These are phyloP conservation scores for Ceriagrion tenellum DNA, from an alignment of 2,888 invertebrate species.

Conservation along the genomic window DNA sequence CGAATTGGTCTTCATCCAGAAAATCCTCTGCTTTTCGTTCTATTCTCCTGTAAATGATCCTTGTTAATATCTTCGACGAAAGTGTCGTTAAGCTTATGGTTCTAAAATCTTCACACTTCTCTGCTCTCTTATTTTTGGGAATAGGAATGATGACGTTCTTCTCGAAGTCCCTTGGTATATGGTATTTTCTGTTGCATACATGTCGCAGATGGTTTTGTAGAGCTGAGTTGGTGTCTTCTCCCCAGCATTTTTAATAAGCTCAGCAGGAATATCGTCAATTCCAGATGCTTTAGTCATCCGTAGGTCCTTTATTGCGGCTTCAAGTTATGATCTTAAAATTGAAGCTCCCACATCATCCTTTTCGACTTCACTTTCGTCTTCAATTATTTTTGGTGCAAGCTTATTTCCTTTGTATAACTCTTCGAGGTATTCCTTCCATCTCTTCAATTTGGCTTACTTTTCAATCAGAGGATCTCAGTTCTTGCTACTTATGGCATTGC, in stretches of 20 bases:
- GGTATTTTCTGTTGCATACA: background rate
- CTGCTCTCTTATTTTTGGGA: background rate
- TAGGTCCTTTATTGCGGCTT: background rate
- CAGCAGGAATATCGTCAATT: too few relatives aligned
- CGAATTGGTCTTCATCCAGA: background rate
- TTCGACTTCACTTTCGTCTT: too few relatives aligned
- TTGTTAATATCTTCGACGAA: background rate
- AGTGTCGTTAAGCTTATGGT: background rate
- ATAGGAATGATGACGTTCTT: background rate
- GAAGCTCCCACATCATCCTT: background rate
- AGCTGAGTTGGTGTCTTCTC: too few relatives aligned
- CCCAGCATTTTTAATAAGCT: too few relatives aligned
- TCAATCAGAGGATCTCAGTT: too few relatives aligned
- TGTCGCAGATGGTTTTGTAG: too few relatives aligned
- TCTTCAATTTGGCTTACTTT: background rate
- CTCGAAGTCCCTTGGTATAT: background rate
- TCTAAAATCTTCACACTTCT: too few relatives aligned
- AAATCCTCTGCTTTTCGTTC: background rate
- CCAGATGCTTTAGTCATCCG: background rate
- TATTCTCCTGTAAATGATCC: background rate
- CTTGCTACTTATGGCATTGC: too few relatives aligned
- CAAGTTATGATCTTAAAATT: background rate
- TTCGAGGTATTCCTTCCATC: too few relatives aligned
- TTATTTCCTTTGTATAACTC: too few relatives aligned
- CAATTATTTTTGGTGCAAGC: too few relatives aligned